Evolutionary conservation across 1,140 invertebrate species (phyloP).

Genomic region (Drosophila nikananu): DNA sequence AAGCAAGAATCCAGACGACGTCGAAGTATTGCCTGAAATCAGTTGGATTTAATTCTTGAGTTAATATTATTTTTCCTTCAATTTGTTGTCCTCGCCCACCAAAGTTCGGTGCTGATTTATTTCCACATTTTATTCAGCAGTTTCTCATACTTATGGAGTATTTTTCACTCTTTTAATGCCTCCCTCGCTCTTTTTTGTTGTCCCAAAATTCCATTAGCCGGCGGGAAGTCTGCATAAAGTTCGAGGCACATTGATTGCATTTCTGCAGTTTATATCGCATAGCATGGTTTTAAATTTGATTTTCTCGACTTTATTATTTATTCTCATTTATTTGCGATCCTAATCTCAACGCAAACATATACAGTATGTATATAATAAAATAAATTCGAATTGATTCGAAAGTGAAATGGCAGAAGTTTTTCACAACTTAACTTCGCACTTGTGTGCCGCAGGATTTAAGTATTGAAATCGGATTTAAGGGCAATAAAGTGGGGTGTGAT

Average conservation of each 20-base stretch:
- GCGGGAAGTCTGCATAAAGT: conserved; percentile 42
- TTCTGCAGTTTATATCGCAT: conserved; percentile 1
- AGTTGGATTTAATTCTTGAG: conserved; percentile 1
- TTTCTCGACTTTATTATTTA: conserved; percentile 15
- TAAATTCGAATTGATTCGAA: conserved; percentile 26
- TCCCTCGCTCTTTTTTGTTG: conserved; percentile 4
- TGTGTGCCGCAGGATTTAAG: conserved; percentile 40
- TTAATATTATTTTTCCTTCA: conserved; percentile 5
- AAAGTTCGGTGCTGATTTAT: background rate
- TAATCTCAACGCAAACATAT: conserved; percentile 18
- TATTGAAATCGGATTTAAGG: conserved; percentile 49
- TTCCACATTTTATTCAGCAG: conserved; percentile 3
- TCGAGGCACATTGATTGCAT: conserved; percentile 20
- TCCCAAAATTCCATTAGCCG: conserved; percentile 59
- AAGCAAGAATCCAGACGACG: conserved; percentile 37
- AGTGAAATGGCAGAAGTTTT: conserved; percentile 31
- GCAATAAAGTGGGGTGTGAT: conserved; percentile 25
- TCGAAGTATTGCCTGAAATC: conserved; percentile 42
- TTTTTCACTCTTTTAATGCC: conserved; percentile 10
- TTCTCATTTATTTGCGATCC: conserved; percentile 32
- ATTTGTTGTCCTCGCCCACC: background rate
- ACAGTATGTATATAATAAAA: too few relatives aligned
- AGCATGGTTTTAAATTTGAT: conserved; percentile 10
- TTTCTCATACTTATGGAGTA: conserved; percentile 5
- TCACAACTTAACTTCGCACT: conserved; percentile 29